Evolutionary conservation across 1,140 invertebrate species (phyloP).

Genomic region (Cyclargus thomasi): DNA sequence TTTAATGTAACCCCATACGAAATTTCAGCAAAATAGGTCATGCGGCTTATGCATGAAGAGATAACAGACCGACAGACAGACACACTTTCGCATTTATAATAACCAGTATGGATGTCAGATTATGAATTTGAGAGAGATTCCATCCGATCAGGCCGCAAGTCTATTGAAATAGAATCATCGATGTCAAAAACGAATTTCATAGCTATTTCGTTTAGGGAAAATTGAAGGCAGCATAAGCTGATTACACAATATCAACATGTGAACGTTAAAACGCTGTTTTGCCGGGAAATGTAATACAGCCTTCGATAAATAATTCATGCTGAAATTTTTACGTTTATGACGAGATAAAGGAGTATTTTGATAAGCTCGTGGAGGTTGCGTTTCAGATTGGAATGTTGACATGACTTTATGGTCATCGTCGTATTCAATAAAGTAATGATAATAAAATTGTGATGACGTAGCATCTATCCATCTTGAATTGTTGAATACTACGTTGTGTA

Average conservation of each 20-base stretch:
- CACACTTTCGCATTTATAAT: no score
- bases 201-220: conserved; percentile 4
- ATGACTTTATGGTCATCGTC: neutral
- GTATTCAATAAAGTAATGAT: no score
- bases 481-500: no score
- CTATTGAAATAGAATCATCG: neutral
- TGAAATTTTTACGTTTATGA: conserved; percentile 14
- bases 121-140: no score
- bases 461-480: no score
- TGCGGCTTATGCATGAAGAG: no score
- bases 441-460: no score
- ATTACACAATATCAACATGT: conserved; percentile 13
- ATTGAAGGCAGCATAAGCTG: neutral
- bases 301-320: conserved; percentile 19
- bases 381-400: neutral
- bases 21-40: no score
- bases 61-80: no score
- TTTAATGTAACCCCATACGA: no score
- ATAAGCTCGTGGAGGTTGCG: neutral
- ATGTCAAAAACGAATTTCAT: neutral
- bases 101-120: no score
- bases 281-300: neutral
- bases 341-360: neutral
- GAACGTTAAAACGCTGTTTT: neutral
- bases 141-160: no score